Evolutionary conservation across 2,113 vertebrate species (phyloP), one percentile per base, ranked within the genome.

Genomic region (Echinops telfairi): DNA sequence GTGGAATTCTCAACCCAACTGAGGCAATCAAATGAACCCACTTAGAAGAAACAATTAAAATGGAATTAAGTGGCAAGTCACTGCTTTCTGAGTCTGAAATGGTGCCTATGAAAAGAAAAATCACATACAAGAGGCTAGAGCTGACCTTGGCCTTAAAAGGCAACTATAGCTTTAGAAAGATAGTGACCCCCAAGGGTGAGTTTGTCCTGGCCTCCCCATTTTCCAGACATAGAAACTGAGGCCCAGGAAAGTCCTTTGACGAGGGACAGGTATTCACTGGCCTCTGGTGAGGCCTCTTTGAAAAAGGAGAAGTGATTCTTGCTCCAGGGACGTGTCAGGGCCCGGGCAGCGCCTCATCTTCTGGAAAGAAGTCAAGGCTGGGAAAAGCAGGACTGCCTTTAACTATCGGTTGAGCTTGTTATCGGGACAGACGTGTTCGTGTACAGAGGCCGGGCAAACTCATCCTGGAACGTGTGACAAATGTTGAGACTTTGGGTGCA

Each of bases 51-150:
- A 78, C 2, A 83, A 79, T 36, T 70, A 75, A 47, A 83, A 57
- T 36, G 57, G 11, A 88, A 86, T 86, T 68, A 57, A 57, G 73
- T 60, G 33, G 20, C 29, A 90, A 90, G 91, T 94, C 20, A 93
- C 33, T 87, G 89, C 27, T 53, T 33, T 66, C 36, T 15, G 7
- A 53, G 64, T 88, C 58, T 93, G n/a, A 91, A 73, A 58, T 88
- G 66, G 86, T 2, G 57, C n/a, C n/a, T 19, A 81, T 20, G 77
- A 64, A 62, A 76, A 33, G 4, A 58, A 9, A 58, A 73, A 58
- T 11, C 47, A 20, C 10, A 16, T 27, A 40, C 36, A 80, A 53
- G 1, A 40, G 22, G 71, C 62, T 36, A 90, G 38, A 38, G 8
- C 25, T 77, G 16, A 62, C 20, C 23, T 71, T 27, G n/a, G 10